Evolutionary conservation across 2,888 invertebrate genomes (phyloP).

Genomic region (Lasioglossum calceatum): DNA sequence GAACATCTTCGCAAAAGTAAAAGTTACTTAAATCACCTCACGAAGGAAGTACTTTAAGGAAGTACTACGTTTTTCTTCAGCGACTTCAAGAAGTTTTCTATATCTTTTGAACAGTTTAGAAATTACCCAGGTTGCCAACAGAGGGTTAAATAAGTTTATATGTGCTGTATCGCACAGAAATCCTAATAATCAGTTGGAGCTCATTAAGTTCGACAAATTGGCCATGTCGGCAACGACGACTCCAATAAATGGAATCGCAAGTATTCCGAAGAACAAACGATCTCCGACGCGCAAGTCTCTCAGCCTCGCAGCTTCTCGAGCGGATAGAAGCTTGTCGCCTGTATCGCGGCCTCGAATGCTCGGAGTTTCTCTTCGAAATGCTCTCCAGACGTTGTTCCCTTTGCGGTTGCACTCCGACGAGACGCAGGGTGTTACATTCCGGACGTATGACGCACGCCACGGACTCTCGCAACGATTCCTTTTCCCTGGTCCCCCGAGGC

Average conservation of each 20-base stretch:
- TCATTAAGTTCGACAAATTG: background rate
- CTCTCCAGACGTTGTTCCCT: constrained; percentile 67
- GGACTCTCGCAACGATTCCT: constrained; percentile 66
- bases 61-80: no score
- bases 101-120: no score
- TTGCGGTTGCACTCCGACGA: constrained; percentile 67
- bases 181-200: background rate
- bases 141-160: no score
- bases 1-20: no score
- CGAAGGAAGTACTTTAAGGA: no score
- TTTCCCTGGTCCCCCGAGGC: constrained; percentile 45
- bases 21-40: no score
- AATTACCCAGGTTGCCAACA: no score
- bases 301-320: background rate
- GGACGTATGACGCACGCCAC: constrained; percentile 78
- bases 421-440: constrained; percentile 80
- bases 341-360: constrained; percentile 10
- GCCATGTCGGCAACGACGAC: background rate
- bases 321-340: background rate
- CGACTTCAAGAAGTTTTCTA: no score
- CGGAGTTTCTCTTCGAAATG: constrained; percentile 51
- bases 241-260: background rate
- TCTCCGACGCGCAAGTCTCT: constrained; percentile 21
- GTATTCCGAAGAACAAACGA: constrained; percentile 8
- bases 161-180: background rate